Conservation (phyloP, 2,113 vertebrate genomes). For the Conger conger region DNA sequence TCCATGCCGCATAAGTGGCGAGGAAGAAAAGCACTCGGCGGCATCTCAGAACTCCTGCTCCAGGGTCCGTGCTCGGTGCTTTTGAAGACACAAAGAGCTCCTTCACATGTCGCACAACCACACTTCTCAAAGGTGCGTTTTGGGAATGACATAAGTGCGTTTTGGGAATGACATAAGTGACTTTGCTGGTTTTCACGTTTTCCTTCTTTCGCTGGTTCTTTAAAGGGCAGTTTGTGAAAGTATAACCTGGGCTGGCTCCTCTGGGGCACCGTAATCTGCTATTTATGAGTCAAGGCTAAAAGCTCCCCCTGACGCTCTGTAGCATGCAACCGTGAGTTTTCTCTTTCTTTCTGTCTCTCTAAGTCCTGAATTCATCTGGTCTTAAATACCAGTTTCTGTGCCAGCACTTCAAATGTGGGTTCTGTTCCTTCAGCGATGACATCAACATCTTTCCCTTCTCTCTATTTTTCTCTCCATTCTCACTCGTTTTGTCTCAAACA, state of each 20-base stretch:
- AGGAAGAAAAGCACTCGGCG: neutral
- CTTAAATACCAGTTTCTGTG: constrained; percentile 61
- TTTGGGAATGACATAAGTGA: constrained; percentile 20
- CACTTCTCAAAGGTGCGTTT: constrained; percentile 64
- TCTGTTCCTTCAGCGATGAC: constrained; percentile 63
- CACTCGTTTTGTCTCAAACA: constrained; percentile 13
- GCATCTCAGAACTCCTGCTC: neutral
- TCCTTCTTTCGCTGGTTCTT: constrained; percentile 15
- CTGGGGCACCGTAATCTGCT: constrained; percentile 11
- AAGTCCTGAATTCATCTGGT: constrained; percentile 53
- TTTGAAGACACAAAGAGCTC: neutral
- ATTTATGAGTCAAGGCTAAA: constrained; percentile 30
- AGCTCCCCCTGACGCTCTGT: constrained; percentile 45
- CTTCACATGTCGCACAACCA: constrained; percentile 55
- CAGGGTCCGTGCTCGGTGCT: neutral
- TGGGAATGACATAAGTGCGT: constrained; percentile 43
- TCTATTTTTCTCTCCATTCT: neutral
- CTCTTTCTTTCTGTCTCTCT: constrained; percentile 25
- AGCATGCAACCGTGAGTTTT: constrained; percentile 41
- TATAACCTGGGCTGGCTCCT: constrained; percentile 24
- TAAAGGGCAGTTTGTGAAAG: constrained; percentile 32
- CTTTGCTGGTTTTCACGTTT: constrained; percentile 25
- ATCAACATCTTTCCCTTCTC: constrained; percentile 65
- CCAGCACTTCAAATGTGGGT: constrained; percentile 65
- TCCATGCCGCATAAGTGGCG: neutral